phyloP scores from a whole-genome alignment of 2,888 invertebrate genomes.

The Malthinus seriepunctatus region DNA sequence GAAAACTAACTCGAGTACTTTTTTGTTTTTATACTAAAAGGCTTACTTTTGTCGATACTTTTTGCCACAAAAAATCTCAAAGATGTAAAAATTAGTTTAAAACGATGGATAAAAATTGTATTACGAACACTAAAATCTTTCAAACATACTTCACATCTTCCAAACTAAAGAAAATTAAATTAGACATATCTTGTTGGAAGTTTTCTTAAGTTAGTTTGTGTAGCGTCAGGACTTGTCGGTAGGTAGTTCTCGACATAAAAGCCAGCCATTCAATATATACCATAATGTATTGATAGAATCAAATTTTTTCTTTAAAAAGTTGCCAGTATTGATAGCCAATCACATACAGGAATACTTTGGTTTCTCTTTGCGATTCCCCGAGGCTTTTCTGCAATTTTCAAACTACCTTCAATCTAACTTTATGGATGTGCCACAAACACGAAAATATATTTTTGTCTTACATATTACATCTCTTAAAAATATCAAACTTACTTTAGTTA shows the following conservation, averaged over 20 bases:
- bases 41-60: too few relatives aligned
- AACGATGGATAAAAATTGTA: slow-evolving; percentile 26
- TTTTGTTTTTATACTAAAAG: too few relatives aligned
- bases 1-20: neutral
- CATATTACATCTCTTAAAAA: slow-evolving; percentile 26
- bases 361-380: slow-evolving; percentile 20
- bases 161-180: slow-evolving; percentile 33
- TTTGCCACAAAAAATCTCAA: neutral
- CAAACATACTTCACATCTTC: slow-evolving; percentile 32
- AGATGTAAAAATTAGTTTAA: slow-evolving; percentile 1
- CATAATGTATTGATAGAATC: slow-evolving; percentile 38
- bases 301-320: slow-evolving; percentile 31
- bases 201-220: slow-evolving; percentile 35
- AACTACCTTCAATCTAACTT: slow-evolving; percentile 27
- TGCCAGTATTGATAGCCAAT: slow-evolving; percentile 33
- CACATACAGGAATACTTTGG: slow-evolving; percentile 24
- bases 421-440: slow-evolving; percentile 19
- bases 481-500: neutral
- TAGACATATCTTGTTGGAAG: slow-evolving; percentile 35
- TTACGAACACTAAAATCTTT: slow-evolving; percentile 33
- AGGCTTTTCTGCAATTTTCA: slow-evolving; percentile 21
- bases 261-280: slow-evolving; percentile 22
- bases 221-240: slow-evolving; percentile 31
- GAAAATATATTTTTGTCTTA: slow-evolving; percentile 29
- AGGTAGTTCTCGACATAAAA: slow-evolving; percentile 24